Percentiles rank a stretch among this genome's conserved stretches.
Evolutionary conservation across 2,113 vertebrate species (phyloP).

Genomic region (Tricholaema leucomelas): DNA sequence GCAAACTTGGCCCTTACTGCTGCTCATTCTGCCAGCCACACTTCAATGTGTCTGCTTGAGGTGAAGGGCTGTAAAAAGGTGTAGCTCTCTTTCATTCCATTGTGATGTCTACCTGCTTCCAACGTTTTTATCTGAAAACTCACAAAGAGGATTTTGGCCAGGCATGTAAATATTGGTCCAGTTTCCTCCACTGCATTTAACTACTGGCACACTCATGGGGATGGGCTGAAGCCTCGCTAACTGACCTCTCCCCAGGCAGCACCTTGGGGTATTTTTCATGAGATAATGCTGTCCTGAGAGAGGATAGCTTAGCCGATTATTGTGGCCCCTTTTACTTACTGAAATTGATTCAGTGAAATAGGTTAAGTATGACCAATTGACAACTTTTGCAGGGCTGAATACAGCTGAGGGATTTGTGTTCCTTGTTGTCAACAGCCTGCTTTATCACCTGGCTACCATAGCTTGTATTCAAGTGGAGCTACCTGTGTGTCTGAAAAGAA

Average conservation of each 20-base stretch:
- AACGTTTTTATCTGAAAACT: background rate
- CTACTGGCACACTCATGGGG: no score
- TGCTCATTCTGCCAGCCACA: accelerated
- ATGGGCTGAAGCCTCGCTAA: background rate
- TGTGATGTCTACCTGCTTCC: background rate
- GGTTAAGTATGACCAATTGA: background rate
- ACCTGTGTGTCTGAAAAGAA: background rate
- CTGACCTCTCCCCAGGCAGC: background rate
- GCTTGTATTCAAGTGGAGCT: background rate
- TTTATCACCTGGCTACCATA: background rate
- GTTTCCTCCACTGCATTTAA: background rate
- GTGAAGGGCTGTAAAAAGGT: background rate
- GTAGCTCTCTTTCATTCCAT: background rate
- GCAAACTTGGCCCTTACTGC: background rate
- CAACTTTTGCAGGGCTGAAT: background rate
- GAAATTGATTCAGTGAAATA: background rate
- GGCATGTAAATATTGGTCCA: background rate
- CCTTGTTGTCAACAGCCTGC: background rate
- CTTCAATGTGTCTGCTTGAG: background rate
- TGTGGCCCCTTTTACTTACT: background rate
- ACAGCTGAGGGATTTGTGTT: accelerated
- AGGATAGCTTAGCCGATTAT: background rate
- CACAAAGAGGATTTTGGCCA: background rate
- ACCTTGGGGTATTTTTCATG: background rate
- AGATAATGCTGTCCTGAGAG: background rate